Evolutionary conservation across 2,888 invertebrate species (phyloP).

Genomic region (Drosophila bunnanda): DNA sequence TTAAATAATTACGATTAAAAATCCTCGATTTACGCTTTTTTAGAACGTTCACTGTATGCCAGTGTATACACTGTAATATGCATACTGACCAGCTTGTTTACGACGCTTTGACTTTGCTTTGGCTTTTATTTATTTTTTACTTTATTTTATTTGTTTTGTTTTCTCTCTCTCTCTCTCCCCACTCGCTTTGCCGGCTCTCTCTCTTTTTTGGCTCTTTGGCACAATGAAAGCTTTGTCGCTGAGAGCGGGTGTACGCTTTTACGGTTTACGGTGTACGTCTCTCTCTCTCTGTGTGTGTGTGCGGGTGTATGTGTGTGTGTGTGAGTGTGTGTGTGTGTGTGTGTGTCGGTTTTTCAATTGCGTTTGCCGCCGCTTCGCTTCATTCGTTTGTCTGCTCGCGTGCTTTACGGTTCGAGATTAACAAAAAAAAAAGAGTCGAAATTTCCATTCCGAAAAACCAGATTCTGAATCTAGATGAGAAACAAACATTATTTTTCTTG

Average conservation of each 20-base stretch:
- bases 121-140: slow-evolving; percentile 68
- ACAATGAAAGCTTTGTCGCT: slow-evolving; percentile 49
- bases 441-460: slow-evolving; percentile 6
- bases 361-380: slow-evolving; percentile 76
- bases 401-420: slow-evolving; percentile 72
- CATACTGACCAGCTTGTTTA: slow-evolving; percentile 38
- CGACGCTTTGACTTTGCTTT: slow-evolving; percentile 49
- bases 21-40: not conserved
- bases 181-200: slow-evolving; percentile 65
- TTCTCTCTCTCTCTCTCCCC: not conserved
- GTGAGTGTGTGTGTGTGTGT: slow-evolving; percentile 33
- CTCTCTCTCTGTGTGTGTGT: not conserved
- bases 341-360: slow-evolving; percentile 74
- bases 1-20: too few relatives aligned
- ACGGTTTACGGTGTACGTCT: too few relatives aligned
- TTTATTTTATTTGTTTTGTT: slow-evolving; percentile 55
- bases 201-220: not conserved
- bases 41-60: slow-evolving; percentile 17
- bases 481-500: too few relatives aligned
- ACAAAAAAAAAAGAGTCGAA: slow-evolving; percentile 17
- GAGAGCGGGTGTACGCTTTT: slow-evolving; percentile 9
- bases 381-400: slow-evolving; percentile 77
- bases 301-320: slow-evolving; percentile 21
- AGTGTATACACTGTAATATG: slow-evolving; percentile 10
- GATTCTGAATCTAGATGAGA: slow-evolving; percentile 3